Percentiles rank a stretch among this genome's conserved stretches.
Conservation (phyloP, 2,797 vertebrate species). For the Acanthiza pusilla region DNA sequence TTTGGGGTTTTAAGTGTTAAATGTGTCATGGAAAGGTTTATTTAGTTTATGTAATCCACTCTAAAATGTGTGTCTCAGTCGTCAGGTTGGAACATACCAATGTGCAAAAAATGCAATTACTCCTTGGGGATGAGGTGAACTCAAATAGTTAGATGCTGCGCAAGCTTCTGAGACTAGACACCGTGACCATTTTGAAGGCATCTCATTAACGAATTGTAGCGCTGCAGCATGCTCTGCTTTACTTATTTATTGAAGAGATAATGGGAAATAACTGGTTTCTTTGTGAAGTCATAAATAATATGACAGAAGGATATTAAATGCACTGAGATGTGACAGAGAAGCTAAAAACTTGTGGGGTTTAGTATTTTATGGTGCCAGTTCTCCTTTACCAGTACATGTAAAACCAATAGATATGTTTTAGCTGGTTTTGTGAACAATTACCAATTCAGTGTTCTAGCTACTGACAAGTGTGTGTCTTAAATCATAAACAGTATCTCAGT, state of each 20-base stretch:
- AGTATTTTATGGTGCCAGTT: slow-evolving; percentile 67
- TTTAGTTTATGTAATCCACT: slow-evolving; percentile 48
- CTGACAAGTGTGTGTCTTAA: slow-evolving; percentile 45
- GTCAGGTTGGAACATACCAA: slow-evolving; percentile 64
- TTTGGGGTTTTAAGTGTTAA: not conserved
- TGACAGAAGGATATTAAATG: slow-evolving; percentile 77
- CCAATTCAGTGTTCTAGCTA: slow-evolving; percentile 24
- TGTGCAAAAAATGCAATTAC: slow-evolving; percentile 72
- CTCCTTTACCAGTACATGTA: slow-evolving; percentile 52
- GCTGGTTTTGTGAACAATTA: slow-evolving; percentile 58
- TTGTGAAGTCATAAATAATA: slow-evolving; percentile 80
- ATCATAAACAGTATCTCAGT: not conserved
- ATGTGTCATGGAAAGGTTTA: slow-evolving; percentile 32
- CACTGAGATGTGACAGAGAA: slow-evolving; percentile 77
- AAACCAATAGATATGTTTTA: slow-evolving; percentile 68
- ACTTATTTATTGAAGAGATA: slow-evolving; percentile 81
- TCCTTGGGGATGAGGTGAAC: slow-evolving; percentile 56
- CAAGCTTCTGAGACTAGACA: slow-evolving; percentile 69
- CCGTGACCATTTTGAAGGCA: slow-evolving; percentile 70
- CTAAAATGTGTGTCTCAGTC: slow-evolving; percentile 34
- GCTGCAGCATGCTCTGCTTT: slow-evolving; percentile 68
- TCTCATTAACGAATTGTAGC: slow-evolving; percentile 75
- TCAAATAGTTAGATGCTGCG: slow-evolving; percentile 69
- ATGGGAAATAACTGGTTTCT: slow-evolving; percentile 79
- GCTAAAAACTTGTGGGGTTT: slow-evolving; percentile 70